Percentiles rank a stretch among this genome's conserved stretches.
Evolutionary conservation across 2,888 invertebrate genomes (phyloP).

Genomic region (Ormia ochracea): DNA sequence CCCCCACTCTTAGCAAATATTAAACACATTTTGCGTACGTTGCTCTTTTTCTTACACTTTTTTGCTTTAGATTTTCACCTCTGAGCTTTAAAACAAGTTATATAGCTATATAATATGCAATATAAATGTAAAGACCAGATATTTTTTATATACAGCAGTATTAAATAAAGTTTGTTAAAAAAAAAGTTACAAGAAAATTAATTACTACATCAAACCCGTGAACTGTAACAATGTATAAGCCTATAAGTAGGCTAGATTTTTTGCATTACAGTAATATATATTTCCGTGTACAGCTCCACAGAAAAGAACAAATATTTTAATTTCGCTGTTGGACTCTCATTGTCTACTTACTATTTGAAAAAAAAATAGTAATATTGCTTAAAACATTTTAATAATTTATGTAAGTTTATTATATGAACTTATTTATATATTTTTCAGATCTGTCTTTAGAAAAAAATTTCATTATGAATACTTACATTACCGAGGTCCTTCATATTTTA

Average conservation of each 20-base stretch:
- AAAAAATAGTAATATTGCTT: neutral
- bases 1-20: conserved; percentile 2
- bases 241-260: conserved; percentile 6
- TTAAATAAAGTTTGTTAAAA: conserved; percentile 17
- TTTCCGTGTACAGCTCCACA: neutral
- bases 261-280: neutral
- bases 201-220: conserved; percentile 14
- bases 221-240: neutral
- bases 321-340: neutral
- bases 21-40: conserved; percentile 57
- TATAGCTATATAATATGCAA: conserved; percentile 23
- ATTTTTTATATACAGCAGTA: neutral
- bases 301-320: neutral
- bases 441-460: too few species aligned
- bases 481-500: neutral
- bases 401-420: conserved; percentile 9
- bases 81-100: conserved; percentile 9
- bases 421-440: neutral
- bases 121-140: conserved; percentile 25
- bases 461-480: neutral
- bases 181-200: conserved; percentile 14
- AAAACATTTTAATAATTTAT: neutral
- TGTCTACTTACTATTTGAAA: neutral
- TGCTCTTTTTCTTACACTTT: conserved; percentile 34
- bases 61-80: conserved; percentile 34